Evolutionary conservation across 1,140 invertebrate species (phyloP).

Genomic region (Cydia strobilella): DNA sequence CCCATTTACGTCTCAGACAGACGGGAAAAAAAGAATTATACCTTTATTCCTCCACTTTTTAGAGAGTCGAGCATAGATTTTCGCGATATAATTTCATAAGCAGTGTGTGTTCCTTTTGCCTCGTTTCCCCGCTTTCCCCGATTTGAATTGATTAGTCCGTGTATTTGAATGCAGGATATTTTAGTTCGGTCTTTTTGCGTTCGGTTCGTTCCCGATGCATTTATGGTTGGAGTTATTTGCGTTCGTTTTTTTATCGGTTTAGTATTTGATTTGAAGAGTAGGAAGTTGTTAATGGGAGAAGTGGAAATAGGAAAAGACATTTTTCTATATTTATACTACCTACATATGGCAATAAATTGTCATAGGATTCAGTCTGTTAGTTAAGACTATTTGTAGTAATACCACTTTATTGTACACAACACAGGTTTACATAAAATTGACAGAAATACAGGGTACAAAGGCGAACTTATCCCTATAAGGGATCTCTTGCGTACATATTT

Average conservation of each 20-base stretch:
- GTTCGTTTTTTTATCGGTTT: conserved; percentile 35
- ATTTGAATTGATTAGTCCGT: conserved; percentile 76
- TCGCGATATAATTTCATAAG: conserved; percentile 76
- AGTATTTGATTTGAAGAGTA: conserved; percentile 17
- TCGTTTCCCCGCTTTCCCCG: conserved; percentile 70
- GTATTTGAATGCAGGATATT: conserved; percentile 66
- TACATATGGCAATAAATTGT: no score
- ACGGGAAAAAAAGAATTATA: conserved; percentile 56
- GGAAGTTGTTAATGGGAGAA: conserved; percentile 7
- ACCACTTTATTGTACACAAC: no score
- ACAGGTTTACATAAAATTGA: no score
- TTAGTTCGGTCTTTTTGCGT: conserved; percentile 51
- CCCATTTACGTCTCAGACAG: conserved; percentile 77
- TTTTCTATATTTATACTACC: not conserved
- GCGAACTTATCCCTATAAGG: no score
- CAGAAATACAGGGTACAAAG: no score
- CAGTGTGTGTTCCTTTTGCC: conserved; percentile 69
- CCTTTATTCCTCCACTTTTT: conserved; percentile 59
- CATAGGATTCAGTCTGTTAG: no score
- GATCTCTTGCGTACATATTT: no score
- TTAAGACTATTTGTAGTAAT: no score
- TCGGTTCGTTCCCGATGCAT: conserved; percentile 51
- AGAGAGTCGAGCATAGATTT: conserved; percentile 63
- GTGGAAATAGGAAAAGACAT: not conserved
- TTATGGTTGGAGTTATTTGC: conserved; percentile 48